Evolutionary conservation across 2,888 invertebrate species (phyloP).

Genomic region (Macrosiphum euphorbiae): DNA sequence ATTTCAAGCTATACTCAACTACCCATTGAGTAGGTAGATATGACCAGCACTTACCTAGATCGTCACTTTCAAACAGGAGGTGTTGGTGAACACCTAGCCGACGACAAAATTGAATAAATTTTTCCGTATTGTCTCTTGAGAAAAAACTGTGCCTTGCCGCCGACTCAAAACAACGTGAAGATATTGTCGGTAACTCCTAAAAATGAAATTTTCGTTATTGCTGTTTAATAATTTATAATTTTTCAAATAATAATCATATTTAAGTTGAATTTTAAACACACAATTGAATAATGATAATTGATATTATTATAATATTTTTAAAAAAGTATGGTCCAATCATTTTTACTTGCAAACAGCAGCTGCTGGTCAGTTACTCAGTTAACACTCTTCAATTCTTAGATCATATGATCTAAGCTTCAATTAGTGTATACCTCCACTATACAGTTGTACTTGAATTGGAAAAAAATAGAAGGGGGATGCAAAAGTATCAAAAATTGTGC

Average conservation of each 20-base stretch:
- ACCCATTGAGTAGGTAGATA: background rate
- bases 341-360: background rate
- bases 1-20: background rate
- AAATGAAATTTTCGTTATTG: slow-evolving; percentile 66
- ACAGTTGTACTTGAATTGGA: too few relatives aligned
- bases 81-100: slow-evolving; percentile 89
- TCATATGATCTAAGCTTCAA: too few relatives aligned
- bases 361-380: background rate
- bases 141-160: slow-evolving; percentile 89
- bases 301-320: background rate
- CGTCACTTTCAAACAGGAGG: slow-evolving; percentile 90
- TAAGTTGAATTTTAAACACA: background rate
- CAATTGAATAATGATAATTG: background rate
- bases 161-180: slow-evolving; percentile 85
- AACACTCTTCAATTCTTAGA: background rate
- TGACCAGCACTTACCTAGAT: slow-evolving; percentile 77
- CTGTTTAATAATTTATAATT: background rate
- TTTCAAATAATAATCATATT: background rate
- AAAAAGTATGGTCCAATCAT: background rate
- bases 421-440: background rate
- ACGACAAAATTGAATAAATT: slow-evolving; percentile 88
- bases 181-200: slow-evolving; percentile 80
- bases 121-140: slow-evolving; percentile 89
- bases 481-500: too few relatives aligned
- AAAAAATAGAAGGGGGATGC: too few relatives aligned